A percentile compares a stretch with the other conserved stretches of the same genome.
phyloP scores from a whole-genome alignment of 2,888 invertebrate species.

The Athrips mouffetella region DNA sequence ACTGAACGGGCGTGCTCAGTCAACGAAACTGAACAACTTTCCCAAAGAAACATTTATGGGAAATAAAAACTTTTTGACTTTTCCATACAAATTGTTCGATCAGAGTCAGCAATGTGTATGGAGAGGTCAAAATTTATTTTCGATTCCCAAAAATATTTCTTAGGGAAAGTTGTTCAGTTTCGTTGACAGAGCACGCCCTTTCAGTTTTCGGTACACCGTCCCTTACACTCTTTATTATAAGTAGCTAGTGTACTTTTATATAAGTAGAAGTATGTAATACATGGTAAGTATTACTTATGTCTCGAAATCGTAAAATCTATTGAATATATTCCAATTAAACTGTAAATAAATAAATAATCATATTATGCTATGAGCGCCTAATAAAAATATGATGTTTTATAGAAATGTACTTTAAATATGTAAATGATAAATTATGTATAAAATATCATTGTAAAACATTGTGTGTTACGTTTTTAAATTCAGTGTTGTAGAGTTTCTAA shows the following conservation, averaged over 20 bases:
- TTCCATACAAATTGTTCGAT: no score
- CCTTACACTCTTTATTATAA: no score
- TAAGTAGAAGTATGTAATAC: constrained; percentile 3
- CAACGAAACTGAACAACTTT: no score
- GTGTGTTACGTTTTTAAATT: constrained; percentile 41
- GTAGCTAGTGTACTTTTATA: constrained; percentile 14
- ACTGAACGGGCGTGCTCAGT: no score
- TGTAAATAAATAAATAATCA: constrained; percentile 9
- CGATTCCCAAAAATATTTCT: no score
- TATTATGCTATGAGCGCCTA: constrained; percentile 5
- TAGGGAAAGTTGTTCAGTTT: no score
- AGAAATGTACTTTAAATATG: constrained; percentile 27
- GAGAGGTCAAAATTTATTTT: no score
- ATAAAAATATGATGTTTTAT: constrained; percentile 9
- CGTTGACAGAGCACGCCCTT: no score
- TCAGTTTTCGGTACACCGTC: no score
- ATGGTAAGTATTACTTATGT: not conserved
- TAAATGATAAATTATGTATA: constrained; percentile 19
- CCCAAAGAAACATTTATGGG: no score
- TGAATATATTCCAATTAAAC: constrained; percentile 12
- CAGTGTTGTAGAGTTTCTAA: constrained; percentile 59
- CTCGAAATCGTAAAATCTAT: not conserved
- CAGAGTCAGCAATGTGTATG: no score
- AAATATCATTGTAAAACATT: constrained; percentile 24
- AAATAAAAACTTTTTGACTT: no score